Conservation (phyloP, 2,113 vertebrate genomes). For the Nanorana parkeri region DNA sequence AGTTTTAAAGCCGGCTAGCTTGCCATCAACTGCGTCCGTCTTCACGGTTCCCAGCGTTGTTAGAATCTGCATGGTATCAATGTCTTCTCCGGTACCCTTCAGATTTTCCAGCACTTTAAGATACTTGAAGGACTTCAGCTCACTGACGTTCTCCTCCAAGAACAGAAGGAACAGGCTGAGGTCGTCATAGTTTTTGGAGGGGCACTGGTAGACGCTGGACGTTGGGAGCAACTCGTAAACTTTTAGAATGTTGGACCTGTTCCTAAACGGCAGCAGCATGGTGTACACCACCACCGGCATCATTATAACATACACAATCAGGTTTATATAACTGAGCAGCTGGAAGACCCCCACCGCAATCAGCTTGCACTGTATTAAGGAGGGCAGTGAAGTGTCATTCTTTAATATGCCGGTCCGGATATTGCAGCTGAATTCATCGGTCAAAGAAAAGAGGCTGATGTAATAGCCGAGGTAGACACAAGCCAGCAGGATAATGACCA, state of each 20-base stretch:
- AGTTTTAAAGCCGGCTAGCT: conserved; percentile 55
- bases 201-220: conserved; percentile 80
- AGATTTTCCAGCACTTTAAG: conserved; percentile 92
- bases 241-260: conserved; percentile 79
- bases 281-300: conserved; percentile 79
- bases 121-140: conserved; percentile 93
- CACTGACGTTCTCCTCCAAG: conserved; percentile 90
- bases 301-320: conserved; percentile 81
- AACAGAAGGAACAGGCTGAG: conserved; percentile 93
- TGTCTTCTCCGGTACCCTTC: conserved; percentile 76
- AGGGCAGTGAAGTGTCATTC: conserved; percentile 79
- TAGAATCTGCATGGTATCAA: conserved; percentile 86
- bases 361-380: conserved; percentile 89
- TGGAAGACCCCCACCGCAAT: conserved; percentile 90
- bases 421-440: conserved; percentile 89
- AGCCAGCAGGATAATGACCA: conserved; percentile 79
- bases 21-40: conserved; percentile 83
- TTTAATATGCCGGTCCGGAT: conserved; percentile 85
- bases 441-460: conserved; percentile 84
- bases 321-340: conserved; percentile 89
- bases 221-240: conserved; percentile 90
- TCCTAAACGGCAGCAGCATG: conserved; percentile 78
- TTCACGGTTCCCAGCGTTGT: conserved; percentile 86
- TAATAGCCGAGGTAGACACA: conserved; percentile 90
- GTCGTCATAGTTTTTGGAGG: conserved; percentile 82